These are phyloP conservation scores for Platygyra sinensis DNA, from an alignment of 64 coral and sea anemone genomes.

Conservation along the genomic window DNA sequence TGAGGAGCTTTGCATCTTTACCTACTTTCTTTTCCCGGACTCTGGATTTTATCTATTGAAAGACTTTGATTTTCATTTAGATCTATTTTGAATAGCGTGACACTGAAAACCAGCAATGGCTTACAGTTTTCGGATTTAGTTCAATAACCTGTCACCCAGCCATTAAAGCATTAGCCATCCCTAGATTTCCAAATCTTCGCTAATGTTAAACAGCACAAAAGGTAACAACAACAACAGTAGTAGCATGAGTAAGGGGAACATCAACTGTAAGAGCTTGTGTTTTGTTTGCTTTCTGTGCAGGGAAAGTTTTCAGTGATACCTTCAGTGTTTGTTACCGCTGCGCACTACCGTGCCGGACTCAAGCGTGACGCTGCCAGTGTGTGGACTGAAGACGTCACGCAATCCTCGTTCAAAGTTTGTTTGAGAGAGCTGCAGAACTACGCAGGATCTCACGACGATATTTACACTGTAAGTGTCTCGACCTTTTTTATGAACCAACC, in stretches of 20 bases:
- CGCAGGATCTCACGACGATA: slow-evolving; percentile 54
- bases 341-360: slow-evolving; percentile 11
- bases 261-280: not conserved
- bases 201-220: not conserved
- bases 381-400: slow-evolving; percentile 68
- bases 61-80: too few species aligned
- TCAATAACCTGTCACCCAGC: too few species aligned
- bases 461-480: slow-evolving; percentile 34
- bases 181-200: too few species aligned
- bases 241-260: not conserved
- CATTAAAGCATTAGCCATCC: too few species aligned
- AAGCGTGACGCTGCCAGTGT: slow-evolving; percentile 70
- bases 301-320: slow-evolving; percentile 31
- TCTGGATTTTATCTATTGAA: too few species aligned
- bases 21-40: too few species aligned
- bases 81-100: too few species aligned
- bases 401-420: slow-evolving; percentile 57
- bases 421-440: slow-evolving; percentile 82
- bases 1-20: too few species aligned
- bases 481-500: not conserved
- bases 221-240: not conserved
- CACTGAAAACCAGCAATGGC: too few species aligned
- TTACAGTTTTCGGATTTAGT: too few species aligned
- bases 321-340: slow-evolving; percentile 44
- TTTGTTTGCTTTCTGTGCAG: not conserved